These are phyloP conservation scores for Melanotaenia pygmaea DNA, from an alignment of 2,797 vertebrate genomes.

Conservation along the genomic window DNA sequence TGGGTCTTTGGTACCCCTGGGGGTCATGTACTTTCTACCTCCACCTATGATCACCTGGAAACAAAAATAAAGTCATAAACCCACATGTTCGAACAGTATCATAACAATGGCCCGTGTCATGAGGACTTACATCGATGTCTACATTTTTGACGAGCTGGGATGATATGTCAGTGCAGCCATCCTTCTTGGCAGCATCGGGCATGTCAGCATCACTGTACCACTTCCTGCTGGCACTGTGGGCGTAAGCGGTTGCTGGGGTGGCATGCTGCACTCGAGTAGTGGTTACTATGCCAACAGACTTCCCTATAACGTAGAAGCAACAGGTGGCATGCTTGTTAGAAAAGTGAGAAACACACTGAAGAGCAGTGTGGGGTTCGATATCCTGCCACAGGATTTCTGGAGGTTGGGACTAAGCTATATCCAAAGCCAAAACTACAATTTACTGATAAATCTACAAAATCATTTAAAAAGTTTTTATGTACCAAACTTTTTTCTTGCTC, in stretches of 20 bases:
- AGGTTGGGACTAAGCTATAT: too few species aligned
- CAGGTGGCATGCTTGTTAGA: background rate
- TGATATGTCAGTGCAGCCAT: slow-evolving; percentile 81
- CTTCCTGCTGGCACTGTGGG: slow-evolving; percentile 83
- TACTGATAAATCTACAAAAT: too few species aligned
- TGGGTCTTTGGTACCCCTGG: slow-evolving; percentile 76
- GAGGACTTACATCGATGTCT: slow-evolving; percentile 74
- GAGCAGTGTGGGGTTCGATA: too few species aligned
- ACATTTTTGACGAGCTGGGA: slow-evolving; percentile 81
- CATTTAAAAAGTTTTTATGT: too few species aligned
- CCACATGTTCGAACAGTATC: slow-evolving; percentile 1
- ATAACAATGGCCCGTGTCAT: background rate
- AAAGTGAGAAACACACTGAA: too few species aligned
- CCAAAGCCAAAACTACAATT: too few species aligned
- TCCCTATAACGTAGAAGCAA: slow-evolving; percentile 64
- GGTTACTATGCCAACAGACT: slow-evolving; percentile 85
- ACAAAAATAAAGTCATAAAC: slow-evolving; percentile 20
- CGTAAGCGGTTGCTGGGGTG: slow-evolving; percentile 80
- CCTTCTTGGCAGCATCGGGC: slow-evolving; percentile 65
- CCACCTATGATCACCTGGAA: slow-evolving; percentile 85
- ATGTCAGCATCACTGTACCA: slow-evolving; percentile 85
- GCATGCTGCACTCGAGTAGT: slow-evolving; percentile 85
- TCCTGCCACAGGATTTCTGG: too few species aligned
- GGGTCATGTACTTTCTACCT: slow-evolving; percentile 86
- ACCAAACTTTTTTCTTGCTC: too few species aligned